A percentile compares a stretch with the other conserved stretches of the same genome.
phyloP scores from a whole-genome alignment of 2,888 invertebrate species.

The Salticus scenicus region DNA sequence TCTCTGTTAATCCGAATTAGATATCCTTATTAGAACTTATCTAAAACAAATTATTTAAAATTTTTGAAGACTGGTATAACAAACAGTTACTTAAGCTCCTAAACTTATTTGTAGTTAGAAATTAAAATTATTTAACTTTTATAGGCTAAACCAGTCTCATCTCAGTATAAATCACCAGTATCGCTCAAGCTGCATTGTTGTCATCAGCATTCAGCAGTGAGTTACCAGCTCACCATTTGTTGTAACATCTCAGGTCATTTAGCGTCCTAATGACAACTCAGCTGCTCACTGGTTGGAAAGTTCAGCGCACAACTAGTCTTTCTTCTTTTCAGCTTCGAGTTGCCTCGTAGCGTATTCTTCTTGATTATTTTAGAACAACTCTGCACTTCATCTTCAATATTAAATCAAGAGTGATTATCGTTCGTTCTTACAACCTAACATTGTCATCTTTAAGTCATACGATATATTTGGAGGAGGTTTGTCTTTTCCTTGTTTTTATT shows the following conservation, averaged over 20 bases:
- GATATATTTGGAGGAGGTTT: conserved; percentile 55
- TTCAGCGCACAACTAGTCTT: conserved; percentile 32
- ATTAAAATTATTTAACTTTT: conserved; percentile 69
- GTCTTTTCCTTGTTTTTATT: conserved; percentile 68
- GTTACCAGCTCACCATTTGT: conserved; percentile 53
- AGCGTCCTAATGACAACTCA: conserved; percentile 45
- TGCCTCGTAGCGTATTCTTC: conserved; percentile 49
- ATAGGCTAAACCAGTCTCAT: conserved; percentile 70
- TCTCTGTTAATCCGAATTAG: too few species aligned
- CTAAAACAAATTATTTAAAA: too few species aligned
- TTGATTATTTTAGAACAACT: conserved; percentile 42
- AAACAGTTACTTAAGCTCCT: conserved; percentile 2
- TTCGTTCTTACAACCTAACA: conserved; percentile 45
- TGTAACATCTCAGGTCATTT: conserved; percentile 42
- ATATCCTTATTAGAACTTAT: too few species aligned
- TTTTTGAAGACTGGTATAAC: background rate
- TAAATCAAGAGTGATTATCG: conserved; percentile 30
- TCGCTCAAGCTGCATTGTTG: conserved; percentile 67
- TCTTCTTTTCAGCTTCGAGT: conserved; percentile 48
- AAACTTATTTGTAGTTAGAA: conserved; percentile 40
- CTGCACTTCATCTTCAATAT: conserved; percentile 46
- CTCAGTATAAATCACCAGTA: conserved; percentile 63
- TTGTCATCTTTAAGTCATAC: conserved; percentile 57
- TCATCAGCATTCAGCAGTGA: conserved; percentile 66
- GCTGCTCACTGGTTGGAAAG: conserved; percentile 49